Base-by-base conservation (phyloP, 2,113 vertebrate genomes). In the Climacteris rufus region DNA sequence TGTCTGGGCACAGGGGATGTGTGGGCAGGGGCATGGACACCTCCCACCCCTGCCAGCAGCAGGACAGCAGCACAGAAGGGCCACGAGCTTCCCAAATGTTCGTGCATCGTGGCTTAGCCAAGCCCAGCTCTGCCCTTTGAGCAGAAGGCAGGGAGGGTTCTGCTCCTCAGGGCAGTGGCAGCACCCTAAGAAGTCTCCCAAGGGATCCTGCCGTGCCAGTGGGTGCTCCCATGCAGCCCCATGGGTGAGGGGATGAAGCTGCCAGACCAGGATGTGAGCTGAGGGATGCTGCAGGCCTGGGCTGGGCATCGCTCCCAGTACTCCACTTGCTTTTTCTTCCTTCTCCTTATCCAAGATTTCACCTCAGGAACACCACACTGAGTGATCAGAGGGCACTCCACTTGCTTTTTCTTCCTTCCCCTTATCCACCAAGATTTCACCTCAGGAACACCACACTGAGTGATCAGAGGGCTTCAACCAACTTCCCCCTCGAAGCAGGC, bases 1-100 rank as follows among this genome's bases (percentile, higher is more conserved):
- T 35, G 28, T 28, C 75, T 2, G 0, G 2, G 25, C 54, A 6
- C 6, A 9, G 33, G 45, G 13, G 13, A 37, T 0, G 0, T 0
- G 2, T 1, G 3, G 60, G 39, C 40, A 53, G 28, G 65, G 42
- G 39, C 54, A 77, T 0, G 0, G 54, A 50, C 4, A 33, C 45
- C 49, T 71, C 71, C 83, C 14, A 17, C 15, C 8, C 47, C 63
- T 13, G 3, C 53, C 39, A 61, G 76, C 81, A 69, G 24, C 2
- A 2, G 49, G 16, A 40, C 21, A 37, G 16, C 44, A 77, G 45
- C 7, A 20, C 56, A 53, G 24, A 7, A 70, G 24, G 33, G 24
- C 11, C 7, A 30, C 81, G 40, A 3, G 45, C 86, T 77, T 57
- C 49, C 83, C 87, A 69, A 57, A 80, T 0, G 3, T 37, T 11